These are phyloP conservation scores for Ceyx cyanopectus DNA, from an alignment of 2,113 vertebrate genomes.

Conservation along the genomic window DNA sequence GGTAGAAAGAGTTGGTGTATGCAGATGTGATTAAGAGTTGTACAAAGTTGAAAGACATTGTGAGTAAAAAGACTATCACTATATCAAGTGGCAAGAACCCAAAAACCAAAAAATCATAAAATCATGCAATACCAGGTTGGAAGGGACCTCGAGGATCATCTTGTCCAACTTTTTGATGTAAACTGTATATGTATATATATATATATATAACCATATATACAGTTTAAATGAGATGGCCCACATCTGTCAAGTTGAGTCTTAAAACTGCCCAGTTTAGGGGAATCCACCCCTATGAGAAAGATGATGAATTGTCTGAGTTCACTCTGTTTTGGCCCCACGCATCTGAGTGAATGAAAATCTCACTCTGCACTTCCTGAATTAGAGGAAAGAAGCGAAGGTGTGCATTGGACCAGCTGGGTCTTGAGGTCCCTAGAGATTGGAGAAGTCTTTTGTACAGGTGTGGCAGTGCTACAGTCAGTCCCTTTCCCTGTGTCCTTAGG, in stretches of 20 bases:
- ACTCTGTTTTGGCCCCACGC: neutral
- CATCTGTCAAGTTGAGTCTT: too few relatives aligned
- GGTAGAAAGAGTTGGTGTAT: neutral
- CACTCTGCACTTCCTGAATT: neutral
- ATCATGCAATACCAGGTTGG: too few relatives aligned
- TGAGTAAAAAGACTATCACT: neutral
- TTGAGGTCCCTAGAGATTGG: neutral
- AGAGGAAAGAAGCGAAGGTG: neutral
- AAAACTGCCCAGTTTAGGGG: too few relatives aligned
- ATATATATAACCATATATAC: too few relatives aligned
- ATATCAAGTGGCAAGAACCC: neutral
- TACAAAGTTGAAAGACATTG: neutral
- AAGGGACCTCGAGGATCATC: too few relatives aligned
- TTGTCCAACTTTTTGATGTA: too few relatives aligned
- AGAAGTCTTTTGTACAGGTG: neutral
- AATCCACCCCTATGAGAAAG: neutral
- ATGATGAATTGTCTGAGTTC: neutral
- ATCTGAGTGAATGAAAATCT: neutral
- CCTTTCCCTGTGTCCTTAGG: neutral
- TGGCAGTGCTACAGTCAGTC: neutral
- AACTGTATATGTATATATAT: too few relatives aligned
- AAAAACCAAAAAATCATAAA: neutral
- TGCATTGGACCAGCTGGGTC: neutral
- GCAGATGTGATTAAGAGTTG: slow-evolving; percentile 20
- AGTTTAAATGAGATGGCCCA: too few relatives aligned